These are phyloP conservation scores for Euzophera pinguis DNA, from an alignment of 2,888 invertebrate genomes.

Conservation along the genomic window DNA sequence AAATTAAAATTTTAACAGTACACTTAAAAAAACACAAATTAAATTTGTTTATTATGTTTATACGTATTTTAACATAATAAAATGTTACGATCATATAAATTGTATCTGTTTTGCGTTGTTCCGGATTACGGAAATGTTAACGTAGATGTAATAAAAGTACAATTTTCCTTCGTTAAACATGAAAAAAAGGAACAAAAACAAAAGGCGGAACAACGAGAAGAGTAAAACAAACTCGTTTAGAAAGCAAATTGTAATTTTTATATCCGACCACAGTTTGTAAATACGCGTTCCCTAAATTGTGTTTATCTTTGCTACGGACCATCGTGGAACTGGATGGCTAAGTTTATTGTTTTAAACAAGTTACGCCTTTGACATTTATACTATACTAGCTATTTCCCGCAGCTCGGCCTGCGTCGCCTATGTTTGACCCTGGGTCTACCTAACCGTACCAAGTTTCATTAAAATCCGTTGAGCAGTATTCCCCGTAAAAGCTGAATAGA, in stretches of 20 bases:
- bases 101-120: slow-evolving; percentile 8
- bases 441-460: too few relatives aligned
- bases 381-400: too few relatives aligned
- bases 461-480: too few relatives aligned
- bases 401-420: too few relatives aligned
- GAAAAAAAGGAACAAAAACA: slow-evolving; percentile 22
- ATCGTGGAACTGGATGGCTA: slow-evolving; percentile 30
- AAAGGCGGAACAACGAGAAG: slow-evolving; percentile 27
- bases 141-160: slow-evolving; percentile 15
- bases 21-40: not conserved
- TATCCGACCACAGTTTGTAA: slow-evolving; percentile 42
- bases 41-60: not conserved
- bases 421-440: too few relatives aligned
- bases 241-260: slow-evolving; percentile 50
- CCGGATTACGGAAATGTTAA: slow-evolving; percentile 12
- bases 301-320: slow-evolving; percentile 45
- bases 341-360: slow-evolving; percentile 19
- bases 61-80: not conserved
- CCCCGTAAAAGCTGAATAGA: too few relatives aligned
- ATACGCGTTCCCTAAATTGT: slow-evolving; percentile 59
- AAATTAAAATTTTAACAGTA: too few relatives aligned
- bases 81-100: slow-evolving; percentile 9
- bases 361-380: slow-evolving; percentile 18
- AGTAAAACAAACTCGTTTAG: slow-evolving; percentile 35
- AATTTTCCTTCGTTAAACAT: slow-evolving; percentile 13